Evolutionary conservation across 1,140 invertebrate genomes (phyloP).

Genomic region (Bombus consobrinus): DNA sequence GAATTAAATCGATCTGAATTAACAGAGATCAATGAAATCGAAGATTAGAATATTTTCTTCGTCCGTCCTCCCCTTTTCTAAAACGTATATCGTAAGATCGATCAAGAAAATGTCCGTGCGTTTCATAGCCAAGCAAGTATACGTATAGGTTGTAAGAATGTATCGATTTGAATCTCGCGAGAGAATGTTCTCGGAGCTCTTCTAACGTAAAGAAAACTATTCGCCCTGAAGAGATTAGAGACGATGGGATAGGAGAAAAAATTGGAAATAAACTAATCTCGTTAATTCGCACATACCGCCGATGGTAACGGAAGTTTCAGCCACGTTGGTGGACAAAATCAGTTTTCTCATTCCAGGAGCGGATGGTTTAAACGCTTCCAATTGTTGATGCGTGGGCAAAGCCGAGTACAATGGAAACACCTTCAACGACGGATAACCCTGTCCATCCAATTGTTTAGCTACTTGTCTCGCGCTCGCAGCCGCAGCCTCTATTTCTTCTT

Average conservation of each 20-base stretch:
- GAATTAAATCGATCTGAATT: too few species aligned
- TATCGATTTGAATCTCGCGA: too few species aligned
- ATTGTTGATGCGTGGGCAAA: conserved; percentile 89
- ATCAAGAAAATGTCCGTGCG: too few species aligned
- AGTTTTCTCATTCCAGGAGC: conserved; percentile 91
- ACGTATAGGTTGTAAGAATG: too few species aligned
- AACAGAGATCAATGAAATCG: too few species aligned
- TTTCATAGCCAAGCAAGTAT: rapidly evolving
- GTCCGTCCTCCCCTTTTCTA: too few species aligned
- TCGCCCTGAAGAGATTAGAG: too few species aligned
- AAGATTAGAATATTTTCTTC: too few species aligned
- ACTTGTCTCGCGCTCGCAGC: conserved; percentile 90
- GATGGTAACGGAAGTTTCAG: conserved; percentile 98
- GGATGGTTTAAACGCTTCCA: conserved; percentile 89
- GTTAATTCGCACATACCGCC: conserved; percentile 77
- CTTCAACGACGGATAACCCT: conserved; percentile 84
- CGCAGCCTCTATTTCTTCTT: conserved; percentile 98
- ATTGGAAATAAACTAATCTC: not conserved
- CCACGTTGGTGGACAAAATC: conserved; percentile 98
- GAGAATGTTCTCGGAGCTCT: rapidly evolving
- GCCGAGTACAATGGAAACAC: conserved; percentile 94
- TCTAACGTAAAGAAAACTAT: too few species aligned
- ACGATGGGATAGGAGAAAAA: too few species aligned
- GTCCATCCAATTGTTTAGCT: conserved; percentile 85
- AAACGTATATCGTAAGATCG: too few species aligned